Evolutionary conservation across 2,797 vertebrate species (phyloP), one percentile per base, ranked within the genome.

Genomic region (Fistularia commersonii): DNA sequence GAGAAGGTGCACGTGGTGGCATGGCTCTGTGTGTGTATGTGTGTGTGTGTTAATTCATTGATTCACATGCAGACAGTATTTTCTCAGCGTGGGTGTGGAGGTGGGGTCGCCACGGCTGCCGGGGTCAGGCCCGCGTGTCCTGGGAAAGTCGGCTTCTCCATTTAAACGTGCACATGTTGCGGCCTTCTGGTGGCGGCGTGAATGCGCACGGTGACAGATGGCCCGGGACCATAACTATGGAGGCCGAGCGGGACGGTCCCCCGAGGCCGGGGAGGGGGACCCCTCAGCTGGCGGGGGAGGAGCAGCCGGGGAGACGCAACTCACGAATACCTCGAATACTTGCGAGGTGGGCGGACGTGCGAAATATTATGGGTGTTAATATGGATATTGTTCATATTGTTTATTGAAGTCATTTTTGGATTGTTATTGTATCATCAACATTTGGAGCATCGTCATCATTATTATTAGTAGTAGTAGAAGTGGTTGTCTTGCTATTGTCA

Each of bases 81-180:
- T 73, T 71, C 73, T 61, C 51, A 42, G 58, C 54, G 54, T 48
- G 76, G 66, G 67, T 66, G 69, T 75, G 68, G 79, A 74, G 69
- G 74, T 58, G 70, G 72, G 71, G 69, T 45, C 56, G 57, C 65
- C 47, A 71, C 82, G 84, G 85, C 86, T 88, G 87, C 80, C 74
- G 78, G 80, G 89, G 88, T 88, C 88, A 90, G 80, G 79, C 80
- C 86, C 86, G 77, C 79, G 72, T 86, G 88, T 89, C 88, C 89
- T 91, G 89, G 88, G 89, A 90, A 91, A 90, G 87, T 88, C 84
- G 84, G 76, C 72, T 77, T 87, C 86, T 84, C 80, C 87, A 88
- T 90, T 90, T 90, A 90, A 90, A 88, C 81, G 72, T 83, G 87
- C 89, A 90, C 90, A 90, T 91, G 88, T 88, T 90, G 88, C 58